Evolutionary conservation across 2,797 vertebrate genomes (phyloP).

Genomic region (Trachops cirrhosus): DNA sequence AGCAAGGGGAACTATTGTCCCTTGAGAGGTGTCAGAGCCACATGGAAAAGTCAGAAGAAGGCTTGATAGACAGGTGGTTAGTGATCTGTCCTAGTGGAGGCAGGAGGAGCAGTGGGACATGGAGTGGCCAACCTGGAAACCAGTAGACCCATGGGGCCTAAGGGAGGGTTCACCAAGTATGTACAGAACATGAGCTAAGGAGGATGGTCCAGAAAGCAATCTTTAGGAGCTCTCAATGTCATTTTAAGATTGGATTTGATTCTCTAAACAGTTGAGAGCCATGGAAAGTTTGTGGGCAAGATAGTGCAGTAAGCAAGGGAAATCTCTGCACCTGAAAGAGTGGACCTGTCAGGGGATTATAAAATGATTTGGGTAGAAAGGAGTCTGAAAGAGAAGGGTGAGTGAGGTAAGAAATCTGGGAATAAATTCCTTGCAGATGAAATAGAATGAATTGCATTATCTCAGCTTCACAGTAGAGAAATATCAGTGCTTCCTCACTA

Average conservation of each 20-base stretch:
- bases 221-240: background rate
- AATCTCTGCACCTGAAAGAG: background rate
- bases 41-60: background rate
- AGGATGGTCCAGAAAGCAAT: background rate
- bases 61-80: background rate
- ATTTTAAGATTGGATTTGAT: background rate
- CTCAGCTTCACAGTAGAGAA: background rate
- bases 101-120: fast-evolving
- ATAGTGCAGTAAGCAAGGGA: fast-evolving
- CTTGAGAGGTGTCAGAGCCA: background rate
- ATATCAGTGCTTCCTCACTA: background rate
- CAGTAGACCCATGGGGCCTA: fast-evolving
- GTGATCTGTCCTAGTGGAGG: background rate
- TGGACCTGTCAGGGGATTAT: too few relatives aligned
- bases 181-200: fast-evolving
- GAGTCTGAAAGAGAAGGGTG: background rate
- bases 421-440: background rate
- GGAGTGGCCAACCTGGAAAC: background rate
- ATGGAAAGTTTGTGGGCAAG: too few relatives aligned
- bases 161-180: background rate
- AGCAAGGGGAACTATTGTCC: background rate
- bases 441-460: background rate
- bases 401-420: background rate
- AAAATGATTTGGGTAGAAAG: background rate
- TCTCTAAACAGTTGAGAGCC: background rate